phyloP scores from a whole-genome alignment of 2,113 vertebrate genomes.

The Atherinomorus stipes region DNA sequence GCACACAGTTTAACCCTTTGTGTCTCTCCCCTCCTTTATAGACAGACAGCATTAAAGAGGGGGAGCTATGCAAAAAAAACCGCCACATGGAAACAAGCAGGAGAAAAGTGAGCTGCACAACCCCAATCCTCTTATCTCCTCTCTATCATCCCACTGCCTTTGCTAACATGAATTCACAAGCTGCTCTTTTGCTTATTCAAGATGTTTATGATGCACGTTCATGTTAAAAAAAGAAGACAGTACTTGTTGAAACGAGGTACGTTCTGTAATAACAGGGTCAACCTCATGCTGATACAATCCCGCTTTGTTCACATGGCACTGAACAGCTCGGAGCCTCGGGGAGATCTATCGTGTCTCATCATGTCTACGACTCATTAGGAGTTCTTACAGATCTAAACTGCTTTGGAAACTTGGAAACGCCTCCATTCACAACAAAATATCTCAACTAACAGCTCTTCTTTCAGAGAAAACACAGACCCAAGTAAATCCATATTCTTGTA shows the following conservation, averaged over 20 bases:
- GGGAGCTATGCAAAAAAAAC: background rate
- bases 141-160: background rate
- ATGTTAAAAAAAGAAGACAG: background rate
- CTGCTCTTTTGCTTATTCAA: background rate
- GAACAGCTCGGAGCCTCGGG: slow-evolving; percentile 5
- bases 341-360: slow-evolving; percentile 38
- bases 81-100: slow-evolving; percentile 23
- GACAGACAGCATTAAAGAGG: slow-evolving; percentile 15
- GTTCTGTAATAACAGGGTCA: background rate
- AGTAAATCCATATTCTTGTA: background rate
- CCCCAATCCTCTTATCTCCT: slow-evolving; percentile 11
- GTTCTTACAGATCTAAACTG: slow-evolving; percentile 19
- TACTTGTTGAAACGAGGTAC: background rate
- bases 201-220: background rate
- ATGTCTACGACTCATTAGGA: slow-evolving; percentile 23
- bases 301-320: slow-evolving; percentile 6
- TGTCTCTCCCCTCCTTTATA: slow-evolving; percentile 19
- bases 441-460: no score
- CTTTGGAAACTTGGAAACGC: slow-evolving; percentile 3
- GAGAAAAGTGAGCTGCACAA: slow-evolving; percentile 2
- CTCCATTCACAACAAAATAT: slow-evolving; percentile 1
- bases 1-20: slow-evolving; percentile 79
- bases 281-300: background rate
- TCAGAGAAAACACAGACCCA: no score
- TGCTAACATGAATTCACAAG: slow-evolving; percentile 1